Percentiles rank a stretch among this genome's conserved stretches.
These are phyloP conservation scores for Apomyelois bistriatella DNA, from an alignment of 2,888 invertebrate genomes.

Conservation along the genomic window DNA sequence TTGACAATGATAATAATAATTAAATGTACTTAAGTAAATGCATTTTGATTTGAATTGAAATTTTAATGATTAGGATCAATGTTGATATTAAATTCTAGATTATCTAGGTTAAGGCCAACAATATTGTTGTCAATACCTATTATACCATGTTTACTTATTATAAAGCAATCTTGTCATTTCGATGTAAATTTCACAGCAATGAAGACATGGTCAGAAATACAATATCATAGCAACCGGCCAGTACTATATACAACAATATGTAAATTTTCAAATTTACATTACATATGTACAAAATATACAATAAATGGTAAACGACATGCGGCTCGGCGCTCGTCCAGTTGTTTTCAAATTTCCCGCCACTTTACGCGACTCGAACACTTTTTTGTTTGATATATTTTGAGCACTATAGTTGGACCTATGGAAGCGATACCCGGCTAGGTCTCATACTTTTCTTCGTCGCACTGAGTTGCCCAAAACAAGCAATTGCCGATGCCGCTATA, in stretches of 20 bases:
- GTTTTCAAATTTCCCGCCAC: slow-evolving; percentile 30
- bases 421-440: slow-evolving; percentile 50
- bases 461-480: slow-evolving; percentile 92
- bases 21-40: too few relatives aligned
- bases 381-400: slow-evolving; percentile 46
- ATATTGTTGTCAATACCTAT: too few relatives aligned
- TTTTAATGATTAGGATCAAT: too few relatives aligned
- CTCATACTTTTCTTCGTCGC: slow-evolving; percentile 84
- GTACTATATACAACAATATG: slow-evolving; percentile 31
- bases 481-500: slow-evolving; percentile 98
- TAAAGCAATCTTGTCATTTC: too few relatives aligned
- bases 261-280: slow-evolving; percentile 38
- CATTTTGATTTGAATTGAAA: too few relatives aligned
- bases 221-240: slow-evolving; percentile 3
- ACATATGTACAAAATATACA: slow-evolving; percentile 59
- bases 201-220: not conserved
- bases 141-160: too few relatives aligned
- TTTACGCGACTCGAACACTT: slow-evolving; percentile 39
- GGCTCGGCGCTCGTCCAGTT: slow-evolving; percentile 18
- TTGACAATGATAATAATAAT: too few relatives aligned
- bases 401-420: slow-evolving; percentile 48
- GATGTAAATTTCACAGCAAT: too few relatives aligned
- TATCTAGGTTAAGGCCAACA: too few relatives aligned
- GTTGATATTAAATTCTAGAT: too few relatives aligned
- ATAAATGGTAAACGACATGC: slow-evolving; percentile 19